Evolutionary conservation across 2,888 invertebrate species (phyloP).

Genomic region (Hirtodrosophila duncani): DNA sequence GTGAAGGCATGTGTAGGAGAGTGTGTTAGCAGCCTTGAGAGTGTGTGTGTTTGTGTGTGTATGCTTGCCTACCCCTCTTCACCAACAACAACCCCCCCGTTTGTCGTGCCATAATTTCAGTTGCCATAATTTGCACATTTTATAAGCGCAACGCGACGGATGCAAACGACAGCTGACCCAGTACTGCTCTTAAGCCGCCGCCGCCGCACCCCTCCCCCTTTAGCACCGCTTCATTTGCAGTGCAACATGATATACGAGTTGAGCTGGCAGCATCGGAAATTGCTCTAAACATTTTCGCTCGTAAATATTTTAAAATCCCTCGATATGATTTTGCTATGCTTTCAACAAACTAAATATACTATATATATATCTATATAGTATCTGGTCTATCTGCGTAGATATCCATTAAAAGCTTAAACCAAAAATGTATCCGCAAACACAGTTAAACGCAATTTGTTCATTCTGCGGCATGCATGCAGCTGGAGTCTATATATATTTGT

Average conservation of each 20-base stretch:
- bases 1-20: not conserved
- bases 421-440: too few species aligned
- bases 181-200: not conserved
- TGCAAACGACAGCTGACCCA: constrained; percentile 52
- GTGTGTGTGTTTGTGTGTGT: not conserved
- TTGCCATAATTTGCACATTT: constrained; percentile 70
- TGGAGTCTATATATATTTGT: too few species aligned
- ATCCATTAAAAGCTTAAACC: too few species aligned
- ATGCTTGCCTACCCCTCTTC: not conserved
- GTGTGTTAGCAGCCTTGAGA: not conserved
- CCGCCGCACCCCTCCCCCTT: not conserved
- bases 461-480: too few species aligned
- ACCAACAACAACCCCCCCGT: not conserved
- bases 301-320: too few species aligned
- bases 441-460: too few species aligned
- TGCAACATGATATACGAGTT: constrained; percentile 26
- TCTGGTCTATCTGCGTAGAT: too few species aligned
- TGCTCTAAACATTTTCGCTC: not conserved
- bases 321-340: too few species aligned
- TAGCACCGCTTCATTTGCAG: not conserved
- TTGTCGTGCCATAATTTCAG: constrained; percentile 21
- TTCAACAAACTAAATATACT: too few species aligned
- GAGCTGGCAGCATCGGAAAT: too few species aligned
- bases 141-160: constrained; percentile 34
- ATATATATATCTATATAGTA: too few species aligned